These are phyloP conservation scores for western clawed frog (Xenopus tropicalis) DNA, from an alignment of 2,113 vertebrate species.

Conservation along the genomic window DNA sequence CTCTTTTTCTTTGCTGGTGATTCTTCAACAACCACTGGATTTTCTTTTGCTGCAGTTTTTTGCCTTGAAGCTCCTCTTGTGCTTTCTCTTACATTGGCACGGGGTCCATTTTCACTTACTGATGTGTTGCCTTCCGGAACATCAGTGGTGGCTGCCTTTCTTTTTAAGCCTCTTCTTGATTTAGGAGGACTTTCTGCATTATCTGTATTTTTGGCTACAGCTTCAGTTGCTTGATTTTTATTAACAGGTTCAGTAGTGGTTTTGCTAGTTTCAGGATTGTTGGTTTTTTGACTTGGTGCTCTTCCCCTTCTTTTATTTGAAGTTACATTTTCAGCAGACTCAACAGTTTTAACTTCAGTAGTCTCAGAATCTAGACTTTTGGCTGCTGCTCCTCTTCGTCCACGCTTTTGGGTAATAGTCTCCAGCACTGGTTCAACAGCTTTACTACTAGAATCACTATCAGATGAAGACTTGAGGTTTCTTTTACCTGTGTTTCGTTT, in stretches of 20 bases:
- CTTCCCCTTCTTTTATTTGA: constrained; percentile 5
- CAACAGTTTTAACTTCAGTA: constrained; percentile 1
- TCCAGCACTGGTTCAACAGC: background rate
- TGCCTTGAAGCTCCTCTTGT: constrained; percentile 1
- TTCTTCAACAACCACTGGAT: background rate
- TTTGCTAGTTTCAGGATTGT: background rate
- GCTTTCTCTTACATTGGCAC: constrained; percentile 9
- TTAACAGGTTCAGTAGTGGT: background rate
- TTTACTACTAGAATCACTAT: background rate
- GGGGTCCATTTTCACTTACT: background rate
- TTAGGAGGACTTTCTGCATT: background rate
- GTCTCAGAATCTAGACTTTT: background rate
- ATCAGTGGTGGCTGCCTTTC: background rate
- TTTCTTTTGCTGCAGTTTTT: constrained; percentile 5
- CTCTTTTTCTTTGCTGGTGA: constrained; percentile 42
- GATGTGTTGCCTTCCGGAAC: background rate
- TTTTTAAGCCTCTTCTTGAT: constrained; percentile 24
- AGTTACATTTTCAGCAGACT: background rate
- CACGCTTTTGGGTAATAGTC: background rate
- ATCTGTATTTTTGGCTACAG: background rate
- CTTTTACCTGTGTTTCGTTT: background rate
- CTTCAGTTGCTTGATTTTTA: too few relatives aligned
- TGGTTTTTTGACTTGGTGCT: background rate
- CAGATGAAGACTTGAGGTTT: background rate
- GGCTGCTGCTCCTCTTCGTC: background rate